Conservation (phyloP, 2,113 vertebrate genomes). For the Hippocampus abdominalis region DNA sequence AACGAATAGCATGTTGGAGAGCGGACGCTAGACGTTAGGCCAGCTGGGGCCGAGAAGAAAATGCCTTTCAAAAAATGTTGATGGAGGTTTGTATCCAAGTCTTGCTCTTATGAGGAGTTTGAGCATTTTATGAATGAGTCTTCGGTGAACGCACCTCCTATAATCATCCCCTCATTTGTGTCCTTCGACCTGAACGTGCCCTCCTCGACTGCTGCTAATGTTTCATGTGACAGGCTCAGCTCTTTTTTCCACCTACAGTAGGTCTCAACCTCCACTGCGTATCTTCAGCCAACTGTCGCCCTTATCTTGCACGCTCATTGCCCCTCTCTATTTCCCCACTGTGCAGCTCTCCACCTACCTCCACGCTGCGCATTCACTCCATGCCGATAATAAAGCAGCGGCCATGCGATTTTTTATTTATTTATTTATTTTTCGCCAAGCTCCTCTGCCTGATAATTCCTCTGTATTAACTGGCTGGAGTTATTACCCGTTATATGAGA, state of each 20-base stretch:
- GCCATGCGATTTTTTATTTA: constrained; percentile 33
- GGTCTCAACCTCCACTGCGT: constrained; percentile 18
- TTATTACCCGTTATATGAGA: constrained; percentile 87
- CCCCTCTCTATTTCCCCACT: constrained; percentile 31
- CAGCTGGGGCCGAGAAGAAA: too few species aligned
- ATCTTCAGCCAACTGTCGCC: constrained; percentile 27
- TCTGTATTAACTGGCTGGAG: constrained; percentile 78
- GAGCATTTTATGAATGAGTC: constrained; percentile 1
- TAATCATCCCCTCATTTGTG: constrained; percentile 34
- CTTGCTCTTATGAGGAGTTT: too few species aligned
- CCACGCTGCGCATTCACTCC: constrained; percentile 6
- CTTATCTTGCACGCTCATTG: constrained; percentile 31
- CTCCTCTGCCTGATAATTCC: constrained; percentile 75
- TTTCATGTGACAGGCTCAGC: constrained; percentile 16
- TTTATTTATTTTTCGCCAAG: constrained; percentile 56
- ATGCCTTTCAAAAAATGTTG: too few species aligned
- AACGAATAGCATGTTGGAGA: too few species aligned
- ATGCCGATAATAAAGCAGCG: constrained; percentile 61
- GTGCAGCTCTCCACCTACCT: constrained; percentile 25
- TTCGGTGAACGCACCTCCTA: constrained; percentile 24
- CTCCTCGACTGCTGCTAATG: constrained; percentile 15
- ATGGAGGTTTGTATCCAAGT: too few species aligned
- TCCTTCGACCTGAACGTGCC: constrained; percentile 7
- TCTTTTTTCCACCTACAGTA: constrained; percentile 2
- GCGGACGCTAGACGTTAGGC: too few species aligned